A percentile compares a stretch with the other conserved stretches of the same genome.
phyloP scores from a whole-genome alignment of 2,797 vertebrate genomes.

The Melopsittacus undulatus region DNA sequence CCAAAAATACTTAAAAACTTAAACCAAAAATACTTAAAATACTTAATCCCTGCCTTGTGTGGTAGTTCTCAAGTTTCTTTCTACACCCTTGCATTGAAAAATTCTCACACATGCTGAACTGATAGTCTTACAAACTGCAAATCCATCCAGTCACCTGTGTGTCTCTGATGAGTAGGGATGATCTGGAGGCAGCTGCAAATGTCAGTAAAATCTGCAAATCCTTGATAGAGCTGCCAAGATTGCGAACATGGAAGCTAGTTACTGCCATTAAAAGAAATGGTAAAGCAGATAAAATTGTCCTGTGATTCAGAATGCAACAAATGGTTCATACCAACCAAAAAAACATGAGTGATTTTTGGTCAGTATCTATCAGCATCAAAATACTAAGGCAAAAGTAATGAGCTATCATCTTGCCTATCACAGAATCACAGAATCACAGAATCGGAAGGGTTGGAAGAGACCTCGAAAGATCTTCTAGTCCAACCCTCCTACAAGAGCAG shows the following conservation, averaged over 20 bases:
- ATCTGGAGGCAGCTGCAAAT: not conserved
- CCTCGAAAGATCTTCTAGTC: too few relatives aligned
- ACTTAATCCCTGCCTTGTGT: not conserved
- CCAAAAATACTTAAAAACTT: not conserved
- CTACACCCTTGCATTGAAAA: not conserved
- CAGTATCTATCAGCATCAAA: not conserved
- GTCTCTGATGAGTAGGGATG: not conserved
- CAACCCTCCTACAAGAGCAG: too few relatives aligned
- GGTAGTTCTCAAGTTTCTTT: not conserved
- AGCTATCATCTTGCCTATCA: not conserved
- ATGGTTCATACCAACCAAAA: not conserved
- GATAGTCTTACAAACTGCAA: not conserved
- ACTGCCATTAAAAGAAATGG: not conserved
- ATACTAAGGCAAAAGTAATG: not conserved
- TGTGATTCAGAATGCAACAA: not conserved
- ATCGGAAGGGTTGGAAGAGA: too few relatives aligned
- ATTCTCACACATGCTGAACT: not conserved
- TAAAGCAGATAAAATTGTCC: not conserved
- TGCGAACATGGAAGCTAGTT: not conserved
- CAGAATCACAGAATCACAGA: too few relatives aligned
- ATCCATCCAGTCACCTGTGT: not conserved
- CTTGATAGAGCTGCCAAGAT: rapidly evolving
- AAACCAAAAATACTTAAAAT: not conserved
- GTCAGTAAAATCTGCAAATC: not conserved
- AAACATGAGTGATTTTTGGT: rapidly evolving